Base-by-base conservation (phyloP, 2,113 vertebrate genomes). In the Micronisus gabar region DNA sequence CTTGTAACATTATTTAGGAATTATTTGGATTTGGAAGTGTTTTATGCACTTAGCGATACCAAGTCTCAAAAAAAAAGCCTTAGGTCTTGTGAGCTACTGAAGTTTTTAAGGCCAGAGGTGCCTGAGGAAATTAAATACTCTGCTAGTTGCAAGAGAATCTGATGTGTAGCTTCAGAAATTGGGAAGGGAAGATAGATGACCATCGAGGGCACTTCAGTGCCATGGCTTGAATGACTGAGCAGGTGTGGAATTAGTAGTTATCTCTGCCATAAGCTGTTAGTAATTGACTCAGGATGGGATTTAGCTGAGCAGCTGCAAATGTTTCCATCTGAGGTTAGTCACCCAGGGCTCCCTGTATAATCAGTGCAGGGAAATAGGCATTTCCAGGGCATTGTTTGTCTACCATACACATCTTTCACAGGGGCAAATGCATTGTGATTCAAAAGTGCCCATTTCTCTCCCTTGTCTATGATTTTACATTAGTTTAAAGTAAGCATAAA, bases 241-340 rank as follows among this genome's bases (percentile, higher is more conserved):
- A 90, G 88, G 91, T 93, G 76, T 90, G 62, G 87, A 87, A 81
- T 89, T 81, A 63, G n/a, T 68, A 40, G n/a, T 36, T 89, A 71
- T 43, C 20, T 85, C 73, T 93, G 68, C 76, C 56, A 56, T 81
- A 84, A 88, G 38, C 63, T 88, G 16, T 43, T 86, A 58, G 30
- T 87, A 95, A 90, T 70, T 83, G 74, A 47, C 86, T 91, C 19
- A 86, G 26, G 52, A 43, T 89, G 52, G 15, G 36, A 88, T 95
- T 81, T 87, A 68, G 56, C n/a, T 75, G 58, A 93, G 59, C 82
- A 92, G 48, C 82, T 92, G 73, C 56, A 75, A 84, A 55, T 89
- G 11, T 52, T 73, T 93, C 40, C 29, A 29, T 76, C 74, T 90
- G 85, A 81, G 75, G 25, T 30, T 30, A 66, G 72, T 71, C 80